Evolutionary conservation across 2,797 vertebrate genomes (phyloP), one percentile per base, ranked within the genome.

Genomic region (Microctenopoma stevenorrisi): DNA sequence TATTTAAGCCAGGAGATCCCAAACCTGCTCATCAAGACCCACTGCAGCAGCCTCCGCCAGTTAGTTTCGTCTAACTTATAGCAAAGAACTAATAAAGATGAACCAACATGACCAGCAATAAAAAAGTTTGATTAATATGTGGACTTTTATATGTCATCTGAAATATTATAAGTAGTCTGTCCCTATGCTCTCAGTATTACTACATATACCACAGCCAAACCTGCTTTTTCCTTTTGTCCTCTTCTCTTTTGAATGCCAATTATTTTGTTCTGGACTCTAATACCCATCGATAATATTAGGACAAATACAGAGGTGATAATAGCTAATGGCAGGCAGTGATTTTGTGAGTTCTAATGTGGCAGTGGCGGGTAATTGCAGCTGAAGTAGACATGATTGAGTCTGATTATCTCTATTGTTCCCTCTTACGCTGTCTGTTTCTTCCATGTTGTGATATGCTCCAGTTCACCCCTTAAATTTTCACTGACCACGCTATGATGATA

Each of bases 341-440:
- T 82, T 72, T 43, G 64, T 70, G 79, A 25, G 68, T 38, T 3
- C 75, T 79, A 75, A 56, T 59, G 14, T 68, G 33, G 77, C 77
- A 85, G 85, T 71, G 7, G 46, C 53, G 66, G 71, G 64, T 78
- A 79, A 85, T 69, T 81, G 65, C 56, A 72, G 54, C 77, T 74
- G 70, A 77, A 68, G 68, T 4, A 7, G 14, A 50, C 59, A 49
- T 78, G 62, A 76, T 86, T 86, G 25, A 58, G 44, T n/a, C 64
- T 84, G 72, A 87, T 81, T 76, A 79, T 66, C 49, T 79, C 69
- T 47, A 64, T 76, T 69, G 81, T 83, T 63, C 62, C 37, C 30
- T 25, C 59, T 37, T 26, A 2, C 12, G 5, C 38, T 35, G 30
- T 42, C 16, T 49, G 33, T 48, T 38, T 56, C 49, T 30, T 48